phyloP scores from a whole-genome alignment of 92 coral and sea anemone genomes.

The Muricea muricata region DNA sequence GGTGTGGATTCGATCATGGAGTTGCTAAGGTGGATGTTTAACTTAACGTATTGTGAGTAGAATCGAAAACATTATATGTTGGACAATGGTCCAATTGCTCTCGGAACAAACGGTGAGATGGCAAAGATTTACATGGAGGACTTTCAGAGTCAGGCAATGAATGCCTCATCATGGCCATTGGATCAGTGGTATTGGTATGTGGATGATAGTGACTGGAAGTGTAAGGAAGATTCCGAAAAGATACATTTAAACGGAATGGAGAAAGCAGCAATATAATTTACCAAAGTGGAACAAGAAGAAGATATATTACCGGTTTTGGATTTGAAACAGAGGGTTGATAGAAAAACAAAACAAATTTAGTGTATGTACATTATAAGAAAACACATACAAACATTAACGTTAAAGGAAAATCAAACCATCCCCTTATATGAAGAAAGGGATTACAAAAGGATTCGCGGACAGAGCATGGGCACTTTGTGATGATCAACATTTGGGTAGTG shows the following conservation, averaged over 20 bases:
- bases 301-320: neutral
- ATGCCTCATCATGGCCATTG: neutral
- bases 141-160: neutral
- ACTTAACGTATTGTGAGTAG: conserved; percentile 4
- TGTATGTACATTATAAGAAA: too few relatives aligned
- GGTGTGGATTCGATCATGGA: neutral
- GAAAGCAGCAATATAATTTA: conserved; percentile 1
- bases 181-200: conserved; percentile 33
- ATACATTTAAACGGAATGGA: conserved; percentile 34
- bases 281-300: conserved; percentile 33
- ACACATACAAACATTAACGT: too few relatives aligned
- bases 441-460: too few relatives aligned
- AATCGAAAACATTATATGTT: neutral
- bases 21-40: neutral
- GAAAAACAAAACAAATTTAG: too few relatives aligned
- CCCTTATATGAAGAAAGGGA: too few relatives aligned
- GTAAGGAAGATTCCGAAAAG: conserved; percentile 35
- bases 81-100: neutral
- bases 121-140: neutral
- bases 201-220: conserved; percentile 39
- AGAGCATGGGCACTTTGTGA: too few relatives aligned
- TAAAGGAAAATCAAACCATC: too few relatives aligned
- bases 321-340: too few relatives aligned
- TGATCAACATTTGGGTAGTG: too few relatives aligned
- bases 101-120: neutral